Conservation (phyloP, 1,140 invertebrate genomes). For the Daktulosphaira vitifoliae region DNA sequence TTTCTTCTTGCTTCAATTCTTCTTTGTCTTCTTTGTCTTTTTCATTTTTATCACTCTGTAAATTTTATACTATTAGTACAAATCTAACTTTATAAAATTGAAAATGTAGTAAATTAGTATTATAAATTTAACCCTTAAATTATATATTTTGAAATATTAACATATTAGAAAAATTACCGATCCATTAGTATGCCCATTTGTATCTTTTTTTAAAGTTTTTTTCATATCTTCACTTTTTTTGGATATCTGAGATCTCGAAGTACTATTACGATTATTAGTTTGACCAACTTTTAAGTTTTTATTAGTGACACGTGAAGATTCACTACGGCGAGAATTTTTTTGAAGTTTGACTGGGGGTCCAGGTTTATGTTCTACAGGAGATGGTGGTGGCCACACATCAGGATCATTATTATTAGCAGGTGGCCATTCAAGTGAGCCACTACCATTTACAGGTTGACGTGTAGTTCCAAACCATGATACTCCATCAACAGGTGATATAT, state of each 20-base stretch:
- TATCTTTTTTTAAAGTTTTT: conserved; percentile 29
- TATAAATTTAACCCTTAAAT: too few relatives aligned
- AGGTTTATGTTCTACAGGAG: conserved; percentile 62
- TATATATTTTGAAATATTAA: too few relatives aligned
- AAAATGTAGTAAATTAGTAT: too few relatives aligned
- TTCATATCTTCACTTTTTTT: conserved; percentile 25
- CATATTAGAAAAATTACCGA: not conserved
- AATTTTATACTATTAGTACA: conserved; percentile 35
- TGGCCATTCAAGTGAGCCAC: conserved; percentile 63
- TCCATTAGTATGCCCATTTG: conserved; percentile 31
- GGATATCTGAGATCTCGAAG: conserved; percentile 16
- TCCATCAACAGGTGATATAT: conserved; percentile 21
- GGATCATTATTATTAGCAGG: conserved; percentile 68
- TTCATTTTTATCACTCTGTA: conserved; percentile 48
- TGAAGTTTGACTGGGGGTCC: conserved; percentile 6
- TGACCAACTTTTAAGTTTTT: conserved; percentile 18
- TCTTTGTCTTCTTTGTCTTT: conserved; percentile 60
- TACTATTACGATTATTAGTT: conserved; percentile 11
- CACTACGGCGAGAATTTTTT: conserved; percentile 11
- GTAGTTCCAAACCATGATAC: conserved; percentile 38
- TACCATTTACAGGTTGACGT: conserved; percentile 24
- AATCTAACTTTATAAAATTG: not conserved
- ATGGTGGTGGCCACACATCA: conserved; percentile 84
- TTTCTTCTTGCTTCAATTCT: conserved; percentile 55
- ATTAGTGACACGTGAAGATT: conserved; percentile 4